phyloP scores from a whole-genome alignment of 2,113 vertebrate genomes.

The Pavo muticus region DNA sequence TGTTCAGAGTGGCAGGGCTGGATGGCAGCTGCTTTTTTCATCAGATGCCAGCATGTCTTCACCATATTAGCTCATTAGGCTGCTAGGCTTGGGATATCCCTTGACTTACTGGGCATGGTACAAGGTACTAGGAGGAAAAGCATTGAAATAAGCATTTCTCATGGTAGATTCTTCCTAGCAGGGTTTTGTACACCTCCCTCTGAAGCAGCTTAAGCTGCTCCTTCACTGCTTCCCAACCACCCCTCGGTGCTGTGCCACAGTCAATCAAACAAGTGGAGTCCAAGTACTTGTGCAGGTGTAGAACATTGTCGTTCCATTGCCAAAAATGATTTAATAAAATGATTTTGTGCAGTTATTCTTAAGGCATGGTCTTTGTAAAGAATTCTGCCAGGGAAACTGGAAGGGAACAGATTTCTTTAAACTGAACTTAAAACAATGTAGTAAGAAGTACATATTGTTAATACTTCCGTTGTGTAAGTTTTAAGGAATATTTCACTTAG shows the following conservation, averaged over 20 bases:
- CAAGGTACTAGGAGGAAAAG: background rate
- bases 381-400: background rate
- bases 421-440: background rate
- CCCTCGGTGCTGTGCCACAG: too few relatives aligned
- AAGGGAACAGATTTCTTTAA: background rate
- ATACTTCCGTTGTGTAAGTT: background rate
- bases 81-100: background rate
- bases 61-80: background rate
- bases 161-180: background rate
- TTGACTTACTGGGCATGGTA: background rate
- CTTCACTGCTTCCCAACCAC: too few relatives aligned
- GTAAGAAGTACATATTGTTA: background rate
- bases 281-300: background rate
- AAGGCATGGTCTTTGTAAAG: background rate
- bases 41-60: conserved; percentile 1
- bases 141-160: background rate
- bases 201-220: too few relatives aligned
- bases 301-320: background rate
- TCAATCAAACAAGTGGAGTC: too few relatives aligned
- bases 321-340: background rate
- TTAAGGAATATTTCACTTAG: background rate
- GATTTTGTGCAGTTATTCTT: background rate
- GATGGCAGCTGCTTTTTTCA: background rate
- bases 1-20: background rate
- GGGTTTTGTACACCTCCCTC: background rate